These are phyloP conservation scores for Bacillus rossius DNA, from an alignment of 1,140 invertebrate genomes.

Conservation along the genomic window DNA sequence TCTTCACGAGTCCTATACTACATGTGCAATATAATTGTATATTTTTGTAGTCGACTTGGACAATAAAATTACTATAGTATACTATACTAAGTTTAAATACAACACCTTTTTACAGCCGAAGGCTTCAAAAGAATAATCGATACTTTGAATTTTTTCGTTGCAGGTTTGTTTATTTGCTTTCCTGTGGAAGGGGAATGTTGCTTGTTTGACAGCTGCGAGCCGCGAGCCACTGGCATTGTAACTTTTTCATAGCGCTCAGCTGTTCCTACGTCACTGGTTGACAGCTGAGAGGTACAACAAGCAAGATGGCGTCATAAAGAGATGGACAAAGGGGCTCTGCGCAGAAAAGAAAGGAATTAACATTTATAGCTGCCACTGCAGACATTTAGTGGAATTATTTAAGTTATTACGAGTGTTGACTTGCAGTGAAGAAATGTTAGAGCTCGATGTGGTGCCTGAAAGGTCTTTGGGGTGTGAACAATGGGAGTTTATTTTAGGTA, in stretches of 20 bases:
- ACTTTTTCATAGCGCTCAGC: slow-evolving; percentile 13
- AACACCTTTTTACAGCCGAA: too few relatives aligned
- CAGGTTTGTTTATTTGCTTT: too few relatives aligned
- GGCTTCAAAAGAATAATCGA: too few relatives aligned
- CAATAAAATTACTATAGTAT: too few relatives aligned
- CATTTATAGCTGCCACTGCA: slow-evolving; percentile 9
- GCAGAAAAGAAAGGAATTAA: slow-evolving; percentile 4
- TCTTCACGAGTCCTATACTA: too few relatives aligned
- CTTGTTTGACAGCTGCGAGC: too few relatives aligned
- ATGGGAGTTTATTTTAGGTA: slow-evolving; percentile 96
- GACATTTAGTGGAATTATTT: background rate
- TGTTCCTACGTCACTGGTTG: slow-evolving; percentile 16
- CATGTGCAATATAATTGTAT: too few relatives aligned
- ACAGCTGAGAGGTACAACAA: slow-evolving; percentile 19
- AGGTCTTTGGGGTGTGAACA: slow-evolving; percentile 91
- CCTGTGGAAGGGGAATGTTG: too few relatives aligned
- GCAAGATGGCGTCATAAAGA: slow-evolving; percentile 14
- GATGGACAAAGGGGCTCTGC: slow-evolving; percentile 14
- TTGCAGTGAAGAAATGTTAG: slow-evolving; percentile 64
- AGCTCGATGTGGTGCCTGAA: slow-evolving; percentile 93
- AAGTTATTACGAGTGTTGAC: background rate
- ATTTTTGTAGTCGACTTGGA: too few relatives aligned
- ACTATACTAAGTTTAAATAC: too few relatives aligned
- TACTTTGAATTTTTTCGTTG: too few relatives aligned
- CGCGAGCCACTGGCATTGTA: too few relatives aligned